A percentile compares a stretch with the other conserved stretches of the same genome.
Conservation (phyloP, 2,797 vertebrate species). For the Aratinga solstitialis region DNA sequence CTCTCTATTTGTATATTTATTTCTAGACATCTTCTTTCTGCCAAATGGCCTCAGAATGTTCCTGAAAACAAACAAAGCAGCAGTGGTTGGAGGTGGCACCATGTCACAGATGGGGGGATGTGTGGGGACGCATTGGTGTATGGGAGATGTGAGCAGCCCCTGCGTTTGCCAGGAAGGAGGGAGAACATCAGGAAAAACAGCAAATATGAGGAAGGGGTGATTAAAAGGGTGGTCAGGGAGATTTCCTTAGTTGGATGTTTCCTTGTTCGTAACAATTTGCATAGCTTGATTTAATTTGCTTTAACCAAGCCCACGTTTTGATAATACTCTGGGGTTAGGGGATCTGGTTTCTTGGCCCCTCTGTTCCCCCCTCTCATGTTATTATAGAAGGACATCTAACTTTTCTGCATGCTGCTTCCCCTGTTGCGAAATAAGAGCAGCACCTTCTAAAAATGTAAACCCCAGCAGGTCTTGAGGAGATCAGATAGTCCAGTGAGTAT, state of each 20-base stretch:
- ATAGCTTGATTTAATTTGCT: neutral
- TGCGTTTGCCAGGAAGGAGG: neutral
- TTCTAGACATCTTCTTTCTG: neutral
- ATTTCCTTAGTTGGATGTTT: neutral
- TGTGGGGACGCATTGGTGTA: rapidly evolving
- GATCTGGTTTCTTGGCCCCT: neutral
- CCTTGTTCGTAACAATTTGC: neutral
- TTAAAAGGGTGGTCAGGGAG: neutral
- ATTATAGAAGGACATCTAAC: neutral
- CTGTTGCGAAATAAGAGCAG: neutral
- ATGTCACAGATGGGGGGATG: neutral
- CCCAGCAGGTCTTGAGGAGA: neutral
- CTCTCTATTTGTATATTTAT: neutral
- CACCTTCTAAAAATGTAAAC: neutral
- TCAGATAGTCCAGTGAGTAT: neutral
- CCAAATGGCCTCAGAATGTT: neutral
- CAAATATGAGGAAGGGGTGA: neutral
- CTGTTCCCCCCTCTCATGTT: neutral
- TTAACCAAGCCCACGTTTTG: neutral
- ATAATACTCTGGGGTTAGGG: neutral
- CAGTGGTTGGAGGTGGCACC: neutral
- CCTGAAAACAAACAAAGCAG: neutral
- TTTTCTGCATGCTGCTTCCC: neutral
- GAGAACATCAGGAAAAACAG: neutral
- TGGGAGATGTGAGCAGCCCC: neutral